Base-by-base conservation (phyloP, 2,888 invertebrate species). In the Agrochola lota region DNA sequence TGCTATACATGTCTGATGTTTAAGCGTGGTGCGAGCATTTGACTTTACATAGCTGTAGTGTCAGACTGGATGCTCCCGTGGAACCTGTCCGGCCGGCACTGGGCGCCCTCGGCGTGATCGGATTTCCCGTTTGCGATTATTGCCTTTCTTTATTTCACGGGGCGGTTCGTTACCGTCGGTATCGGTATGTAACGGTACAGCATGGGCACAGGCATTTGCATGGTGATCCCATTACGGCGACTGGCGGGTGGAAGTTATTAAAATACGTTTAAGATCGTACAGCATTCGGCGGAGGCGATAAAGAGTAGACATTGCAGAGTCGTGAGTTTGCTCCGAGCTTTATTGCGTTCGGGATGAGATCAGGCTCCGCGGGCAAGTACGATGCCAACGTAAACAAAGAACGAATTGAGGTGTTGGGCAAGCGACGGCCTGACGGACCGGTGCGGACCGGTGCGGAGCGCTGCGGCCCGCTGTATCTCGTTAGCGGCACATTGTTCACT, bases 181-280 rank as follows among this genome's bases (percentile, higher is more conserved):
- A 95, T 95, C 94, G 91, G 89, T 90, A 91, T 89, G 91, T 95
- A 96, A 96, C 96, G 95, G 95, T 94, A 92, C 90, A 90, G 88
- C 88, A 87, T 92, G 93, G 92, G 92, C 91, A 92, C 92, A 91
- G 90, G 93, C 91, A 95, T 96, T 96, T 96, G 96, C 95, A 95
- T 96, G 94, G 94, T 93, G 93, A 92, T 93, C 93, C 94, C 94
- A 95, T 95, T 95, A 95, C 92, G 91, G 93, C 91, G 91, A 94
- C 94, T 91, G 92, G 93, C 92, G 92, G 93, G 93, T 94, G 93
- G 95, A 95, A 94, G 94, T 95, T 95, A 95, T 95, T 96, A 95
- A 95, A 96, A 95, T 95, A 94, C 94, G 92, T 95, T 95, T 94
- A 95, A 96, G 95, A 95, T 95, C 92, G 93, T 88, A 93, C 92